Conservation (phyloP, 2,113 vertebrate genomes). For the Hystrix brachyura region DNA sequence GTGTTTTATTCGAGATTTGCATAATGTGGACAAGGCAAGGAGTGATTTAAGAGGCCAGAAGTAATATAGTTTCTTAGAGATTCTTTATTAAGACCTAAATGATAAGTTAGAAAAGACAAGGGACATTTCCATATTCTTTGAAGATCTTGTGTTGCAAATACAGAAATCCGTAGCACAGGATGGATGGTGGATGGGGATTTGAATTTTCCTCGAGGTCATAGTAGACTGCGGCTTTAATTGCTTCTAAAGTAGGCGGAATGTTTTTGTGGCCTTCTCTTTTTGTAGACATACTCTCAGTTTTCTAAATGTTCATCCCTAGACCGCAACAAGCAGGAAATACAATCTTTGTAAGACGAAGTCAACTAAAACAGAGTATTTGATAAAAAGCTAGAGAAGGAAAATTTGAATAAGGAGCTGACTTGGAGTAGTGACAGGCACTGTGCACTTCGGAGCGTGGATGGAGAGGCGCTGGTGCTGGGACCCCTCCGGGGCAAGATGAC, state of each 20-base stretch:
- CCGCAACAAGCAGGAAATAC: not conserved
- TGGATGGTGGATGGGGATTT: not conserved
- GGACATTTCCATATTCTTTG: not conserved
- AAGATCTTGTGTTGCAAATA: not conserved
- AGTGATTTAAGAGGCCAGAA: not conserved
- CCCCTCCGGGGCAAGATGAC: not conserved
- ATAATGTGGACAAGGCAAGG: not conserved
- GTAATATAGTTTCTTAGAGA: not conserved
- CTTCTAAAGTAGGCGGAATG: not conserved
- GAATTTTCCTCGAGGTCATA: not conserved
- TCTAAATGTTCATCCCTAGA: not conserved
- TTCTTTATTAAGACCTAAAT: not conserved
- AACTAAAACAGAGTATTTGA: not conserved
- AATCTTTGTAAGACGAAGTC: not conserved
- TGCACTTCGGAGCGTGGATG: not conserved
- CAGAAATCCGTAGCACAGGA: not conserved
- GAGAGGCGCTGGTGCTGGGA: not conserved
- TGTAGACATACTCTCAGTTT: not conserved
- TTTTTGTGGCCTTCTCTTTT: not conserved
- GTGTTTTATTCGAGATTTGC: not conserved
- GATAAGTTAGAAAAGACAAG: not conserved
- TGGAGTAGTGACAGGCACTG: too few species aligned
- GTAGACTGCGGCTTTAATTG: not conserved
- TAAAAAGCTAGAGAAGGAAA: not conserved
- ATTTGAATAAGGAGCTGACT: not conserved